Evolutionary conservation across 2,797 vertebrate genomes (phyloP).

Genomic region (Esox masquinongy): DNA sequence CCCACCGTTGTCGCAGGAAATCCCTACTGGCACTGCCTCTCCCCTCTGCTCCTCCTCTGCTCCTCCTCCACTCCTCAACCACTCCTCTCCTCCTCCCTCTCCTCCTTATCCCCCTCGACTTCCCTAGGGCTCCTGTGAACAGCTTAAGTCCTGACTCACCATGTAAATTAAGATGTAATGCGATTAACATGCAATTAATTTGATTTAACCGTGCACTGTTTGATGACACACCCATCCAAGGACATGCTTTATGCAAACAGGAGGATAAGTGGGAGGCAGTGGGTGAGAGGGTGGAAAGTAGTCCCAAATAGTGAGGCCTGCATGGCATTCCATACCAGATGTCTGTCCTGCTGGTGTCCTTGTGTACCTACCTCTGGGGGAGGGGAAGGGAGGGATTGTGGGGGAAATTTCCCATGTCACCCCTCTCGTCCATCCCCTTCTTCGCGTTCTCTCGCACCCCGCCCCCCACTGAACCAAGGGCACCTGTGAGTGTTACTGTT

Average conservation of each 20-base stretch:
- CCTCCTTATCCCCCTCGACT: conserved; percentile 23
- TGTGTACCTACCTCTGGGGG: no score
- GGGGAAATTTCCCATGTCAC: background rate
- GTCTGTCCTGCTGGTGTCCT: no score
- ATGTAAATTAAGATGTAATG: conserved; percentile 82
- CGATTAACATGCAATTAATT: conserved; percentile 82
- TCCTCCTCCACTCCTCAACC: conserved; percentile 5
- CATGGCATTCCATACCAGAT: no score
- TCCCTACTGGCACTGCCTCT: conserved; percentile 47
- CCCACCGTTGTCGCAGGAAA: conserved; percentile 28
- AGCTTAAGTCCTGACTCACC: conserved; percentile 77
- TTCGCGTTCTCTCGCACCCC: background rate
- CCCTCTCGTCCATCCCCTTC: background rate
- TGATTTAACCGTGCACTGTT: conserved; percentile 69
- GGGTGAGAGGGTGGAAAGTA: conserved; percentile 14
- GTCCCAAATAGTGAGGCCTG: background rate
- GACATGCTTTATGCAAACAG: conserved; percentile 61
- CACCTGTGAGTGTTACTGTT: conserved; percentile 37
- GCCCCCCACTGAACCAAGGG: conserved; percentile 42
- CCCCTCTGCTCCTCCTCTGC: conserved; percentile 16
- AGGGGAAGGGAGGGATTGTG: no score
- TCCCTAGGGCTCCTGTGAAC: conserved; percentile 60
- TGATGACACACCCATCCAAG: conserved; percentile 74
- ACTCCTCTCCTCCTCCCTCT: background rate
- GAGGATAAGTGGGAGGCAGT: conserved; percentile 25